Evolutionary conservation across 1,140 invertebrate species (phyloP).

Genomic region (Drosophila novamexicana): DNA sequence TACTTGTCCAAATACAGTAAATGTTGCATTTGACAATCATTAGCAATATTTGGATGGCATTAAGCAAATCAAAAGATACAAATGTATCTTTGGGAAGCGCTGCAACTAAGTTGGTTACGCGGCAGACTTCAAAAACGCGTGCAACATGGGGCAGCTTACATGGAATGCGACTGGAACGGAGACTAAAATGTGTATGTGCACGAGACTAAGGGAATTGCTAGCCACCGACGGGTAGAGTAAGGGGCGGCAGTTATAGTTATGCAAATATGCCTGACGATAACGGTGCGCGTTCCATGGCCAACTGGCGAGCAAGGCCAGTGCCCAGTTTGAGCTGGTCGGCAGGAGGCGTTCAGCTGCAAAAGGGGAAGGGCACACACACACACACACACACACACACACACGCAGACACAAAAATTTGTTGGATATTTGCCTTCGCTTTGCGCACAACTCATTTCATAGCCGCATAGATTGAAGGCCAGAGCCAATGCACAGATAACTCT

Average conservation of each 20-base stretch:
- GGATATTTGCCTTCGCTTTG: conserved; percentile 18
- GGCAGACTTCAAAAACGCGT: conserved; percentile 31
- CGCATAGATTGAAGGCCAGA: conserved; percentile 47
- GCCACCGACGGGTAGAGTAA: too few relatives aligned
- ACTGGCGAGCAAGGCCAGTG: conserved; percentile 13
- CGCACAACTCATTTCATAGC: conserved; percentile 36
- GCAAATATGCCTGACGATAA: conserved; percentile 70
- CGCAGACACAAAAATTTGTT: neutral
- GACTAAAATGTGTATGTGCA: neutral
- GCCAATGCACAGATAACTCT: conserved; percentile 39
- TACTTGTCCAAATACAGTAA: neutral
- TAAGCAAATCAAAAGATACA: conserved; percentile 4
- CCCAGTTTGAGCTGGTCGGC: neutral
- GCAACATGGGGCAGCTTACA: conserved; percentile 12
- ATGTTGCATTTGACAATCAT: neutral
- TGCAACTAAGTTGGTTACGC: conserved; percentile 10
- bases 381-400: neutral
- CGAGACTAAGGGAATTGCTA: too few relatives aligned
- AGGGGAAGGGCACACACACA: conserved; percentile 1
- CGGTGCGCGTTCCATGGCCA: conserved; percentile 43
- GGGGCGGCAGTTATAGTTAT: conserved; percentile 41
- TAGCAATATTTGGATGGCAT: neutral
- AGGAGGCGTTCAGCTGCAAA: conserved; percentile 2
- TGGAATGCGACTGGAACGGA: conserved; percentile 20
- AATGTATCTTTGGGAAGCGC: conserved; percentile 19